phyloP scores from a whole-genome alignment of 2,797 vertebrate genomes.

The Centroberyx gerrardi region DNA sequence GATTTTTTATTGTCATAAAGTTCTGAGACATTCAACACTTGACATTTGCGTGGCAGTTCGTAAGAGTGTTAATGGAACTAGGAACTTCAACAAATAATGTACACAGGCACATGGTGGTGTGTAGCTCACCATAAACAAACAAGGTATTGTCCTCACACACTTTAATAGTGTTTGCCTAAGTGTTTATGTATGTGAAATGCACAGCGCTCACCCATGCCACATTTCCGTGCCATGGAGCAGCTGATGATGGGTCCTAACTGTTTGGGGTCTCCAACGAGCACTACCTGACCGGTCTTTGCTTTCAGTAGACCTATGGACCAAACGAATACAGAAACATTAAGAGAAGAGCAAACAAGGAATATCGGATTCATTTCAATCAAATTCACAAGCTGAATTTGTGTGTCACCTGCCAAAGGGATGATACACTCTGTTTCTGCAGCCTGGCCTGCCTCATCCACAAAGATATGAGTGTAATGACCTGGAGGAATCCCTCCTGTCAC shows the following conservation, averaged over 20 bases:
- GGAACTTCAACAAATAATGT: no score
- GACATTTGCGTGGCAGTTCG: no score
- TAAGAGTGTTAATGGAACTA: no score
- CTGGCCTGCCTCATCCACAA: slow-evolving; percentile 89
- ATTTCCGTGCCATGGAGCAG: slow-evolving; percentile 82
- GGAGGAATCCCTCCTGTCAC: slow-evolving; percentile 81
- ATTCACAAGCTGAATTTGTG: background rate
- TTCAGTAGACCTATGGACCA: slow-evolving; percentile 66
- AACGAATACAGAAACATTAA: slow-evolving; percentile 8
- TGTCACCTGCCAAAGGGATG: slow-evolving; percentile 85
- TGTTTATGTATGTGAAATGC: background rate
- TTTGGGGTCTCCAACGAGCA: slow-evolving; percentile 88
- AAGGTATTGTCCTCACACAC: no score
- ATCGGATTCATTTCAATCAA: background rate
- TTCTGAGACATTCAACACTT: no score
- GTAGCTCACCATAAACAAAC: no score
- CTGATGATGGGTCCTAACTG: slow-evolving; percentile 90
- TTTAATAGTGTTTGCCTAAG: background rate
- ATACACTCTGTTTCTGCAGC: slow-evolving; percentile 85
- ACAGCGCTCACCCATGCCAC: slow-evolving; percentile 85
- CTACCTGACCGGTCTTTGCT: slow-evolving; percentile 85
- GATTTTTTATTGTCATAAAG: no score
- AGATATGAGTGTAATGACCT: slow-evolving; percentile 86
- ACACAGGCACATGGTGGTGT: no score
- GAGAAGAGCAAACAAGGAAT: background rate